Conservation (phyloP, 1,140 invertebrate genomes). For the Triops longicaudatus region DNA sequence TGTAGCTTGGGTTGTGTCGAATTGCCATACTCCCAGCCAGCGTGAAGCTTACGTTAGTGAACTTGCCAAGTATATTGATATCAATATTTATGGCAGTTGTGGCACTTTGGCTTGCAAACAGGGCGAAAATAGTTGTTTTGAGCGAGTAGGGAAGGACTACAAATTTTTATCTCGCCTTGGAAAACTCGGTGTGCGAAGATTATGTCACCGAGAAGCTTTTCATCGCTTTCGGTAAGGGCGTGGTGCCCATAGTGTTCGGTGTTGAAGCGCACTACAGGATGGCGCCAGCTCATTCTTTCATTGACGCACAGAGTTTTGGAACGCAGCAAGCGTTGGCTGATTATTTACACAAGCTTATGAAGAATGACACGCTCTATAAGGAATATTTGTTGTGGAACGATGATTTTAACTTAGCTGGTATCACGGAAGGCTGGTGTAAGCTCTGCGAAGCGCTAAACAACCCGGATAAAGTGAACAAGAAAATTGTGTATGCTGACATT, state of each 20-base stretch:
- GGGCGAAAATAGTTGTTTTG: background rate
- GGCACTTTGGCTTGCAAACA: conserved; percentile 23
- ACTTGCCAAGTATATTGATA: conserved; percentile 39
- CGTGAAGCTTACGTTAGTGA: conserved; percentile 38
- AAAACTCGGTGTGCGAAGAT: no score
- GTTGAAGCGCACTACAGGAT: no score
- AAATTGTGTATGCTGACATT: background rate
- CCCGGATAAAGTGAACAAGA: background rate
- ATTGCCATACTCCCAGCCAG: conserved; percentile 33
- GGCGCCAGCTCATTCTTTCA: no score
- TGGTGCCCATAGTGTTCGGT: no score
- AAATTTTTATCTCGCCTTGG: no score
- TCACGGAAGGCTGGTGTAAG: background rate
- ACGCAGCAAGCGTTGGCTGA: conserved; percentile 33
- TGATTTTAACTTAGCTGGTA: background rate
- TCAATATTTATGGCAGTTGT: conserved; percentile 46
- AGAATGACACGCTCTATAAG: conserved; percentile 32
- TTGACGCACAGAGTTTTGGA: conserved; percentile 33
- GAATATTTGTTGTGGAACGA: conserved; percentile 42
- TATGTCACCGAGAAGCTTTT: no score
- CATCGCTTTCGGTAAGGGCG: no score
- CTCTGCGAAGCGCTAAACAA: background rate
- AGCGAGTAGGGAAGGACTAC: no score
- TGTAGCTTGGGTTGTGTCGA: conserved; percentile 35
- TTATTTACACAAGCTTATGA: conserved; percentile 32